phyloP scores from a whole-genome alignment of 1,140 invertebrate genomes.

The Eupristina koningsbergeri region DNA sequence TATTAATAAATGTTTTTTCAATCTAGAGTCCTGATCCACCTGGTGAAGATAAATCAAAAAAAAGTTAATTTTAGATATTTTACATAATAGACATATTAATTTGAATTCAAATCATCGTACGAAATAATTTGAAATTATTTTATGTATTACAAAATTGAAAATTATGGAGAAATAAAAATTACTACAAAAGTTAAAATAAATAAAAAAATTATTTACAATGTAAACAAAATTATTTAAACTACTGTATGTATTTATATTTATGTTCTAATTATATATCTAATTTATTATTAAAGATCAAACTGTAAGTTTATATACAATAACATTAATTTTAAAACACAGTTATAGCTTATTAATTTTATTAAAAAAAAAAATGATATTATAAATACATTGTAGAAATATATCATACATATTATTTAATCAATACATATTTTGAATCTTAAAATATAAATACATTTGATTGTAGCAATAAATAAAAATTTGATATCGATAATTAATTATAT shows the following conservation, averaged over 20 bases:
- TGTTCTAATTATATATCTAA: too few relatives aligned
- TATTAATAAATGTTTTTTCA: not conserved
- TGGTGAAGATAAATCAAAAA: not conserved
- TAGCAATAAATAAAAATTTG: too few relatives aligned
- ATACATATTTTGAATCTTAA: too few relatives aligned
- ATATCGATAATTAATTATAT: too few relatives aligned
- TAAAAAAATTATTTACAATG: not conserved
- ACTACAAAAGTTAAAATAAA: not conserved
- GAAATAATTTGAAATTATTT: not conserved
- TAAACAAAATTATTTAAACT: not conserved
- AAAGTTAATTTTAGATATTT: not conserved
- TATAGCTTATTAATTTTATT: too few relatives aligned
- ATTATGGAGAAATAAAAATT: not conserved
- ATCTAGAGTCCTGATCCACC: not conserved
- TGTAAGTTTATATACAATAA: too few relatives aligned
- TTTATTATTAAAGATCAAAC: too few relatives aligned
- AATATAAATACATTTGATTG: too few relatives aligned
- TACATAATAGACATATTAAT: not conserved
- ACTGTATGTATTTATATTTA: not conserved
- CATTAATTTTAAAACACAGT: too few relatives aligned
- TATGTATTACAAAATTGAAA: not conserved
- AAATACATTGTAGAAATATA: too few relatives aligned
- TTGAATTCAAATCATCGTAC: not conserved
- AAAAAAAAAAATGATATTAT: too few relatives aligned
- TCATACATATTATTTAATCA: too few relatives aligned